Conservation (phyloP, 2,113 vertebrate species). For the Vulpes ferrilata region DNA sequence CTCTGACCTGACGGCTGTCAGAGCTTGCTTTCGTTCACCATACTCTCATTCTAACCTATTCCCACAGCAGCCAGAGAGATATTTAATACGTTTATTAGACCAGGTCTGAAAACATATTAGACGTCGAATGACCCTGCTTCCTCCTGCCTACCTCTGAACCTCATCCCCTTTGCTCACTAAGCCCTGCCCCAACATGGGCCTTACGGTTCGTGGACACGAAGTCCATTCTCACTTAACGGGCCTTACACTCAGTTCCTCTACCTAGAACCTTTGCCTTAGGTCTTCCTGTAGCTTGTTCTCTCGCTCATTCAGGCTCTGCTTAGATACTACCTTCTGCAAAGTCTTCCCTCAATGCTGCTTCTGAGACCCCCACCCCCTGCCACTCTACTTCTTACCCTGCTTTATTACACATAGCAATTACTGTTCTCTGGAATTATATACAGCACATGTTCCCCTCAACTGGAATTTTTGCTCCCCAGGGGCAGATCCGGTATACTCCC, state of each 20-base stretch:
- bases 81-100: too few relatives aligned
- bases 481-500: not conserved
- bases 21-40: not conserved
- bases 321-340: not conserved
- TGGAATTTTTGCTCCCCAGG: not conserved
- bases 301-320: not conserved
- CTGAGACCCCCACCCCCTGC: not conserved
- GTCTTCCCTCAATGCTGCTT: not conserved
- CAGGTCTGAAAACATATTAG: not conserved
- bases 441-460: not conserved
- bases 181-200: not conserved
- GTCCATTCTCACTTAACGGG: not conserved
- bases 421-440: not conserved
- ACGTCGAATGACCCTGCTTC: not conserved
- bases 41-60: too few relatives aligned
- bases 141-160: not conserved
- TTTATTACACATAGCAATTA: not conserved
- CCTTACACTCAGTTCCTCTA: not conserved
- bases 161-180: not conserved
- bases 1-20: not conserved
- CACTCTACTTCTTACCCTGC: not conserved
- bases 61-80: not conserved
- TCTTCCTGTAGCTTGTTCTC: not conserved
- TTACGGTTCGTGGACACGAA: not conserved
- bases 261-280: fast-evolving